Evolutionary conservation across 2,797 vertebrate species (phyloP).

Genomic region (Amblyopsis hoosieri): DNA sequence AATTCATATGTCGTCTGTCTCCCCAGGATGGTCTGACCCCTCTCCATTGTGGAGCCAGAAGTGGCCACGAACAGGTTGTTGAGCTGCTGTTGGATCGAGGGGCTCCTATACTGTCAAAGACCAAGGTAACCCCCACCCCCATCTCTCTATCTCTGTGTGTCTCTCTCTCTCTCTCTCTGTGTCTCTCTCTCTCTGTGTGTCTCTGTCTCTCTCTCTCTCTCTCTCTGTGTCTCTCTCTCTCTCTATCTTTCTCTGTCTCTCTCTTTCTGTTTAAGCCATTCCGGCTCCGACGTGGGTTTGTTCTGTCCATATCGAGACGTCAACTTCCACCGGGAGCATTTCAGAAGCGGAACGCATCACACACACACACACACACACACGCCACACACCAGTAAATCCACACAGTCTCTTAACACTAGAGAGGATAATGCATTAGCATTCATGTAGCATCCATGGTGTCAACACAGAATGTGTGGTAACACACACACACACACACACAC

Average conservation of each 20-base stretch:
- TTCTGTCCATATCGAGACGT: too few relatives aligned
- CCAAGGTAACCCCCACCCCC: constrained; percentile 82
- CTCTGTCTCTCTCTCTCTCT: neutral
- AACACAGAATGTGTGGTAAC: too few relatives aligned
- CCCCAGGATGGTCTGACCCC: constrained; percentile 93
- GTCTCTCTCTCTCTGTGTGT: neutral
- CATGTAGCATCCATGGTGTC: neutral
- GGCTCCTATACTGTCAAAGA: constrained; percentile 95
- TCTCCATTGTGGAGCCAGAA: constrained; percentile 93
- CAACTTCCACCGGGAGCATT: too few relatives aligned
- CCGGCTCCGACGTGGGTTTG: too few relatives aligned
- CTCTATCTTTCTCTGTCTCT: neutral
- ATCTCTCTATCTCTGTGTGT: constrained; percentile 2
- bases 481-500: too few relatives aligned
- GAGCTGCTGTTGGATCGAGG: constrained; percentile 94
- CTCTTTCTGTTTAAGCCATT: neutral
- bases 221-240: neutral
- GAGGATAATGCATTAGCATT: too few relatives aligned
- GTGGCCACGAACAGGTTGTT: constrained; percentile 95
- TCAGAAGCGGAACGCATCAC: too few relatives aligned
- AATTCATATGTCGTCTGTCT: constrained; percentile 4
- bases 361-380: too few relatives aligned
- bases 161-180: neutral
- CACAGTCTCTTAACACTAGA: too few relatives aligned
- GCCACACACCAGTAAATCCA: too few relatives aligned